Evolutionary conservation across 2,888 invertebrate species (phyloP), one percentile per base, ranked within the genome.

Genomic region (Caenorhabditis sulstoni): DNA sequence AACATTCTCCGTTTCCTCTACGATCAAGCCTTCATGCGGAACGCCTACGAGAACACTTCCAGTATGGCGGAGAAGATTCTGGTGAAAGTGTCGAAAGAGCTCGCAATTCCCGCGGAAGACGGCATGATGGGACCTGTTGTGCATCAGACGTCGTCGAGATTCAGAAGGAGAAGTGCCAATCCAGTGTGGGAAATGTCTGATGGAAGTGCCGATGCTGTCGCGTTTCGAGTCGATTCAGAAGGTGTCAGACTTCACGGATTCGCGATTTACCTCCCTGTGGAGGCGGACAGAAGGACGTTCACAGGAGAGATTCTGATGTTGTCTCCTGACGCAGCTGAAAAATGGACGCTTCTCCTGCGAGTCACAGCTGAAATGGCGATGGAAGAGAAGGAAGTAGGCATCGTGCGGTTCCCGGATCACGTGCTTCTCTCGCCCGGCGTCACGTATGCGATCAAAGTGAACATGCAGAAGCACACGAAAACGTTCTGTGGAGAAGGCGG

Each of bases 151-250:
- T 59, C 62, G 14, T 62, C 68, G 14, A 79, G 87, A n/a, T 98
- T 97, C 91, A 94, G 95, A 49, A 94, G 96, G 57, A 94, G 95
- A 52, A 96, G 96, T 91, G 94, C 94, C 84, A 94, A 94, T 58
- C 93, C 96, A 52, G 95, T 95, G 0, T 98, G 98, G 98, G 97
- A 97, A 91, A 96, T 97, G 0, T 96, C 97, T 3, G 96, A 96
- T 91, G 97, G 97, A 37, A 96, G 96, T 11, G 96, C 97, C 0
- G 98, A 99, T 92, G 97, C 97, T 0, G 95, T 99, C 12, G 83
- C 86, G 1, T 87, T 90, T 53, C 77, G 84, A 41, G 96, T 97
- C 11, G 97, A 98, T 92, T 93, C 94, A 20, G 93, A 94, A 0
- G 97, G 97, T 1, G 94, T 97, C 55, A 94, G 95, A 23, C 93